These are phyloP conservation scores for Chlorospingus semifuscus DNA, from an alignment of 2,797 vertebrate genomes.

Conservation along the genomic window DNA sequence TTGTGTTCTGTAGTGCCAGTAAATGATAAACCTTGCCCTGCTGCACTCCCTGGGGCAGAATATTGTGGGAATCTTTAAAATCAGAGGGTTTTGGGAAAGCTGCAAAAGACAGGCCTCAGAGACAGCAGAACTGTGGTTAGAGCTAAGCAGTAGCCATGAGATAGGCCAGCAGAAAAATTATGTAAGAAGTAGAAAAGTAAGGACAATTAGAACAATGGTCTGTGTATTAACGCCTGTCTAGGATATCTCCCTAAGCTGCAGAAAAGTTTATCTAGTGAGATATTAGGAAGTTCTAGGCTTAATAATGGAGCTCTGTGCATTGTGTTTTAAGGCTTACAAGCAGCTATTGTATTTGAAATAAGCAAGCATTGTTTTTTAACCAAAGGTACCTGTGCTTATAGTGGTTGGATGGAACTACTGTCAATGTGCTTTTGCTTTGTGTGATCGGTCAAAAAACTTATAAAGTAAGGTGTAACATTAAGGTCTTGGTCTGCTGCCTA, in stretches of 20 bases:
- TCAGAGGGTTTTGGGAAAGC: not conserved
- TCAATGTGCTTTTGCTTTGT: not conserved
- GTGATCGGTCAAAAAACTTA: not conserved
- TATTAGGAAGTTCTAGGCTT: too few species aligned
- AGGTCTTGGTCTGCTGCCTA: not conserved
- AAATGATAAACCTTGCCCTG: constrained; percentile 69
- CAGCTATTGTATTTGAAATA: too few species aligned
- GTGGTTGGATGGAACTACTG: not conserved
- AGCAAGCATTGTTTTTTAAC: too few species aligned
- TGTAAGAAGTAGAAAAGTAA: too few species aligned
- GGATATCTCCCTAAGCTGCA: too few species aligned
- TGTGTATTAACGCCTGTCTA: too few species aligned
- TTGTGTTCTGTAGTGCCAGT: not conserved
- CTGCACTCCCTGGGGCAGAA: not conserved
- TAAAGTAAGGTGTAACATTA: accelerated
- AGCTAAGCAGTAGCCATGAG: not conserved
- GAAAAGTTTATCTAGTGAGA: too few species aligned
- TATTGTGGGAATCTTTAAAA: not conserved
- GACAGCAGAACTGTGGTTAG: not conserved
- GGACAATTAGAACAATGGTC: too few species aligned
- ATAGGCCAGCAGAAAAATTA: not conserved
- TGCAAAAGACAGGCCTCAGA: not conserved
- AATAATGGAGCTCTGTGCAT: too few species aligned
- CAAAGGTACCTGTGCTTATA: not conserved
- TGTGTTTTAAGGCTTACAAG: too few species aligned